Evolutionary conservation across 2,888 invertebrate genomes (phyloP).

Genomic region (Rosalia funebris): DNA sequence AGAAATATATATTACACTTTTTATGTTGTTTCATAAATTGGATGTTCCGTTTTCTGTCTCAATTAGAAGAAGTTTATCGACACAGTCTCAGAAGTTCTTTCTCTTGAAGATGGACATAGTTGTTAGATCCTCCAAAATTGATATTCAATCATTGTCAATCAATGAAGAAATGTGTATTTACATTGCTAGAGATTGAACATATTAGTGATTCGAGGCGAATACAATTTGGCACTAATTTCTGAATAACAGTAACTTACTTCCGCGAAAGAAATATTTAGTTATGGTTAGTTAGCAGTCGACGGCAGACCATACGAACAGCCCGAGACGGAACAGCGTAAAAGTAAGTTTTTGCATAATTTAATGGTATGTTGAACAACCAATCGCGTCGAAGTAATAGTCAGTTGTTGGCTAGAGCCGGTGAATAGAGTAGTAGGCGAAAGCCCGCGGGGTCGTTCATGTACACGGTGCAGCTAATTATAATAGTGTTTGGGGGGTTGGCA

Average conservation of each 20-base stretch:
- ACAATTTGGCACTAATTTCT: not conserved
- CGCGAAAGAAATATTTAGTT: slow-evolving; percentile 25
- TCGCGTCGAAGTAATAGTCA: slow-evolving; percentile 30
- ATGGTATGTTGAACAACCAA: slow-evolving; percentile 32
- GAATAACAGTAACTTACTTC: not conserved
- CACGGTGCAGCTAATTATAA: slow-evolving; percentile 57
- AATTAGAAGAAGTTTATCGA: too few relatives aligned
- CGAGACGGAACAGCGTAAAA: slow-evolving; percentile 16
- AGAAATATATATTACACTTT: too few relatives aligned
- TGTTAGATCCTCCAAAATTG: not conserved
- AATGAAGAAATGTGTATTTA: not conserved
- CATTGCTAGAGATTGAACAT: not conserved
- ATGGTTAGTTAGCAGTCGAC: slow-evolving; percentile 27
- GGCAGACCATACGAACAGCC: slow-evolving; percentile 1
- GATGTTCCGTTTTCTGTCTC: too few relatives aligned
- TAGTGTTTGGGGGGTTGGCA: slow-evolving; percentile 62
- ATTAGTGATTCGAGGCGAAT: not conserved
- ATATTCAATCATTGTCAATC: not conserved
- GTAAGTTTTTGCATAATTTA: slow-evolving; percentile 38
- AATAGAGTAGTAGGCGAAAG: slow-evolving; percentile 40
- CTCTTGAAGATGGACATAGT: not conserved
- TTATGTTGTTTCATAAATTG: too few relatives aligned
- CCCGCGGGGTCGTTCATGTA: slow-evolving; percentile 44
- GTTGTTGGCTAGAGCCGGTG: slow-evolving; percentile 32
- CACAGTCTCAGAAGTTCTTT: too few relatives aligned